Base-by-base conservation (phyloP, 2,113 vertebrate genomes). In the Chunga burmeisteri region DNA sequence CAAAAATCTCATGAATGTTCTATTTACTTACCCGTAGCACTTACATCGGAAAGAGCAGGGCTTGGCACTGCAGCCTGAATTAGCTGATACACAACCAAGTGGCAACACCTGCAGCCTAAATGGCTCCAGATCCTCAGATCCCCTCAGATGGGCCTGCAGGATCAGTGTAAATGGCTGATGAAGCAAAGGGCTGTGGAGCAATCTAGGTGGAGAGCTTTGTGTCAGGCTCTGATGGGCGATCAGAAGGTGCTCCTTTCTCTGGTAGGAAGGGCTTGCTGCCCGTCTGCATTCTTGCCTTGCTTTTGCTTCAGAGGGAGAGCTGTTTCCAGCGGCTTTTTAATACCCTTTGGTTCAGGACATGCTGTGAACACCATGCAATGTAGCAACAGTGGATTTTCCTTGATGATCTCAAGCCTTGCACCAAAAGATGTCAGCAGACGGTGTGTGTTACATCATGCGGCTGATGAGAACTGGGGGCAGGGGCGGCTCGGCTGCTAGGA, bases 1-100 rank as follows among this genome's bases (percentile, higher is more conserved):
- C 75, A 85, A 97, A 97, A 97, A 81, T 88, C 90, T 93, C 81
- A 90, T 75, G 88, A 95, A 94, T 93, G 94, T 93, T 86, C 73
- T 94, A 74, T 94, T 95, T 96, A 63, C 95, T 89, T 95, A 89
- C 75, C 82, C 32, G 0, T 68, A 89, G 92, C 91, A 93, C 94
- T 94, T 94, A 81, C 79, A 79, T 14, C 36, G 85, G 55, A 62
- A 88, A 95, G 81, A 93, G 70, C 83, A 89, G 71, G 71, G 52
- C 70, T 87, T 92, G 88, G 95, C 85, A 72, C 66, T 52, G 67
- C 80, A 81, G 80, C 73, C 73, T 42, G 59, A 91, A 91, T 93
- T 95, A 86, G 85, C 84, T 86, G 92, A 47, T 75, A 88, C 42
- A 44, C 74, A 68, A 88, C 47, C 52, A 79, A 94, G 86, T 47